Evolutionary conservation across 2,888 invertebrate genomes (phyloP).

Genomic region (Eupithecia vulgata): DNA sequence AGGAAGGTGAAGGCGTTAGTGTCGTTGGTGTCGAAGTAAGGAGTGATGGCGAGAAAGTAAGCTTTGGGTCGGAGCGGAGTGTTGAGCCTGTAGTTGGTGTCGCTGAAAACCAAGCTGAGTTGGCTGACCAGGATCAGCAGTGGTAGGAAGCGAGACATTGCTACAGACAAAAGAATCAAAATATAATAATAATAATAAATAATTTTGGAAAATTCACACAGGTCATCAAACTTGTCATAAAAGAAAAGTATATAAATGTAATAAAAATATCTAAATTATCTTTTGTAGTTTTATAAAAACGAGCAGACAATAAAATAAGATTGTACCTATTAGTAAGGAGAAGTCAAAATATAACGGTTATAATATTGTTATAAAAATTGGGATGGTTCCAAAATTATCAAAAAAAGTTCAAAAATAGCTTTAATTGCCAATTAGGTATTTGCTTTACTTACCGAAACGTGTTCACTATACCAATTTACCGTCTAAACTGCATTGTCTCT

Average conservation of each 20-base stretch:
- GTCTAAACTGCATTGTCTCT: conserved; percentile 50
- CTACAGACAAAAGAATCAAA: neutral
- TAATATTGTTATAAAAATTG: neutral
- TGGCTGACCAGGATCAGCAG: conserved; percentile 45
- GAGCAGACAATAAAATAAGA: neutral
- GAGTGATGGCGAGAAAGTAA: conserved; percentile 82
- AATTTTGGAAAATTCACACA: no score
- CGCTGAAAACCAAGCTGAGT: conserved; percentile 51
- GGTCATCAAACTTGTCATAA: neutral
- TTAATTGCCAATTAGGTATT: neutral
- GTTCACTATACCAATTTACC: conserved; percentile 53
- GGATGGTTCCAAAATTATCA: neutral
- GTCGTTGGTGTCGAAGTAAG: conserved; percentile 76
- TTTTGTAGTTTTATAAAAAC: neutral
- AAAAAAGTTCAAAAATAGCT: neutral
- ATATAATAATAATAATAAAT: no score
- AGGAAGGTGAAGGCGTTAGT: conserved; percentile 72
- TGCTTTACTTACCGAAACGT: conserved; percentile 57
- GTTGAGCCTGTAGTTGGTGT: conserved; percentile 70
- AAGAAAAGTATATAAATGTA: neutral
- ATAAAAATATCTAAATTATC: neutral
- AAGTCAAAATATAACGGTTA: neutral
- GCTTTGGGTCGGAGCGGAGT: conserved; percentile 74
- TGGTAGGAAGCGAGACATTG: neutral
- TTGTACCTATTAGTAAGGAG: neutral